Evolutionary conservation across 2,113 vertebrate genomes (phyloP), one percentile per base, ranked within the genome.

Genomic region (Ictalurus punctatus): DNA sequence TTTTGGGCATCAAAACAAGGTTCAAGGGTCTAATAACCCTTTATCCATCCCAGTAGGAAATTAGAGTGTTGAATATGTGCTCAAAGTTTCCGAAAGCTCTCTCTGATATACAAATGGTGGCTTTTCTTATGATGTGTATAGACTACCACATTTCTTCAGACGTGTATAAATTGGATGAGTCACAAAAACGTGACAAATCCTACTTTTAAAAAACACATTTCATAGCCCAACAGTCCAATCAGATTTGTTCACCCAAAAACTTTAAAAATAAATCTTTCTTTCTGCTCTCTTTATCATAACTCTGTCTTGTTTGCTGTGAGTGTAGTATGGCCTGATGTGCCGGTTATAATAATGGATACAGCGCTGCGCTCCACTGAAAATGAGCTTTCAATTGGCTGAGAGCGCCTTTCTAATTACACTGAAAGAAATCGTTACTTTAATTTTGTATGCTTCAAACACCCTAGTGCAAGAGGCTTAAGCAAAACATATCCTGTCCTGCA

Each of bases 401-500:
- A 89, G 63, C 48, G 52, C 67, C 6, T 30, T 59, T 63, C 65
- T 82, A 86, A 74, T 89, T 86, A 86, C 88, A 34, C 14, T 74
- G 84, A 83, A 73, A 80, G 19, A 86, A 86, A 89, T 82, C 59
- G 52, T 82, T 86, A 67, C 56, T 81, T 88, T 88, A 61, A 88
- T 90, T 88, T 63, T 30, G 30, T 40, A 40, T 71, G 76, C 86
- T 19, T 81, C 14, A 82, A 34, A 87, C 54, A 40, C 65, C 54
- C 40, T 37, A 56, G 23, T 30, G 71, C 10, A 44, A 86, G 89
- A 83, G 61, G 52, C 6, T 82, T 56, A 56, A 58, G 48, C 21
- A 40, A 58, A 82, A 71, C 79, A 71, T 58, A 40, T 52, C 59
- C 81, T 83, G 58, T 83, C 81, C 37, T 44, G 9, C 81, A 27